A percentile compares a stretch with the other conserved stretches of the same genome.
Conservation (phyloP, 2,888 invertebrate species). For the Lypha dubia region DNA sequence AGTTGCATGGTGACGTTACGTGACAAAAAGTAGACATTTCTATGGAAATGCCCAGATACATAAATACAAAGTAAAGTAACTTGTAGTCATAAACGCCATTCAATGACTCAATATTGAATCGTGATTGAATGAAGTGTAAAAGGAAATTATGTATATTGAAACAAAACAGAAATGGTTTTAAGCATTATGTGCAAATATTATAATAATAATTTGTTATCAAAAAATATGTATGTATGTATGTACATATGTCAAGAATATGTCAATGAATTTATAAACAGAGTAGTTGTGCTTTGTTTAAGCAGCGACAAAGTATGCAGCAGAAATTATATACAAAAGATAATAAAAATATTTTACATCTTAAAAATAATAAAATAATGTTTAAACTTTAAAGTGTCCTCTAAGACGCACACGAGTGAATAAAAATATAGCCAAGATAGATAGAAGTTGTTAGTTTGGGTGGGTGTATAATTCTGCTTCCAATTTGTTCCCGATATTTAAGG, state of each 20-base stretch:
- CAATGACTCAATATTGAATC: constrained; percentile 47
- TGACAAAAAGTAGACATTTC: too few relatives aligned
- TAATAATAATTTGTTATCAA: constrained; percentile 42
- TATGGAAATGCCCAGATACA: too few relatives aligned
- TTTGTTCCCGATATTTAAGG: neutral
- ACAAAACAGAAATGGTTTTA: constrained; percentile 34
- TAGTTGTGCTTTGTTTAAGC: neutral
- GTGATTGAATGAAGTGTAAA: constrained; percentile 44
- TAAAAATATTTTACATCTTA: neutral
- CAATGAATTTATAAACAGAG: constrained; percentile 20
- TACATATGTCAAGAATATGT: neutral
- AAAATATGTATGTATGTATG: too few relatives aligned
- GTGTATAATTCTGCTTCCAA: neutral
- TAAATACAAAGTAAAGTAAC: constrained; percentile 25
- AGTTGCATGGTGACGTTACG: too few relatives aligned
- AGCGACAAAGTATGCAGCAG: neutral
- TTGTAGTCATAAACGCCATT: constrained; percentile 37
- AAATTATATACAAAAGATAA: constrained; percentile 14
- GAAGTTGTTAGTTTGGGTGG: neutral
- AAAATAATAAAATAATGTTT: neutral
- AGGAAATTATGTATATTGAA: constrained; percentile 15
- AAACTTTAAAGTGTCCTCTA: neutral
- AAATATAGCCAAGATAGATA: neutral
- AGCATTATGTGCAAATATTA: constrained; percentile 31
- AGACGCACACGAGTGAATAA: neutral